Evolutionary conservation across 2,888 invertebrate genomes (phyloP).

Genomic region (Drosophila merina): DNA sequence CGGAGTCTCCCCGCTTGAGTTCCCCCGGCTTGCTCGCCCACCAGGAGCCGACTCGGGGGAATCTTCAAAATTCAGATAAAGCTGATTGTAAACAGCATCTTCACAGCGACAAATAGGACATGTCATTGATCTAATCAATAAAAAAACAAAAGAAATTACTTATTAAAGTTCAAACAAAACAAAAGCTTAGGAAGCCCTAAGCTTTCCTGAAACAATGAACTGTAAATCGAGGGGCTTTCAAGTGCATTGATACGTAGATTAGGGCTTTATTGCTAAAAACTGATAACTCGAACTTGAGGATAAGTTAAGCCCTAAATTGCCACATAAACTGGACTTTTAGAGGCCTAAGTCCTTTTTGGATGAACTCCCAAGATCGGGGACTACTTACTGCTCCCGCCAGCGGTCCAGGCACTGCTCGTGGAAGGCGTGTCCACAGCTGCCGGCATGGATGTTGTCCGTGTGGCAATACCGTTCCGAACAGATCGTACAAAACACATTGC

Average conservation of each 20-base stretch:
- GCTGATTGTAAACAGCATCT: constrained; percentile 40
- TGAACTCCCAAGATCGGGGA: neutral
- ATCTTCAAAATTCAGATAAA: constrained; percentile 68
- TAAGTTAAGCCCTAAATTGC: no score
- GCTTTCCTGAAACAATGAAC: no score
- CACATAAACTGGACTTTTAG: neutral
- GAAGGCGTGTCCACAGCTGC: constrained; percentile 61
- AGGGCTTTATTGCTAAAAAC: no score
- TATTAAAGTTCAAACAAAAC: no score
- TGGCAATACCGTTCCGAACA: constrained; percentile 52
- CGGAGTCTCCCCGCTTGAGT: neutral
- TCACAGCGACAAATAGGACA: constrained; percentile 69
- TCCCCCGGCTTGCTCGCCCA: neutral
- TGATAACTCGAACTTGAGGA: no score
- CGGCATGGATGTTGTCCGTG: constrained; percentile 47
- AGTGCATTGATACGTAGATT: no score
- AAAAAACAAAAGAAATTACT: neutral
- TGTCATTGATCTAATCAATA: constrained; percentile 52
- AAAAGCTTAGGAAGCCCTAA: no score
- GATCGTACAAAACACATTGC: constrained; percentile 47
- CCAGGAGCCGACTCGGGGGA: neutral
- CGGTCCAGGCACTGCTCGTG: constrained; percentile 56
- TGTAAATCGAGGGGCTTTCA: no score
- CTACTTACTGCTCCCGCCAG: constrained; percentile 61
- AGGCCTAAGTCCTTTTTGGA: neutral